Percentiles rank a stretch among this genome's conserved stretches.
These are phyloP conservation scores for Bombus sylvicola DNA, from an alignment of 1,140 invertebrate species.

Conservation along the genomic window DNA sequence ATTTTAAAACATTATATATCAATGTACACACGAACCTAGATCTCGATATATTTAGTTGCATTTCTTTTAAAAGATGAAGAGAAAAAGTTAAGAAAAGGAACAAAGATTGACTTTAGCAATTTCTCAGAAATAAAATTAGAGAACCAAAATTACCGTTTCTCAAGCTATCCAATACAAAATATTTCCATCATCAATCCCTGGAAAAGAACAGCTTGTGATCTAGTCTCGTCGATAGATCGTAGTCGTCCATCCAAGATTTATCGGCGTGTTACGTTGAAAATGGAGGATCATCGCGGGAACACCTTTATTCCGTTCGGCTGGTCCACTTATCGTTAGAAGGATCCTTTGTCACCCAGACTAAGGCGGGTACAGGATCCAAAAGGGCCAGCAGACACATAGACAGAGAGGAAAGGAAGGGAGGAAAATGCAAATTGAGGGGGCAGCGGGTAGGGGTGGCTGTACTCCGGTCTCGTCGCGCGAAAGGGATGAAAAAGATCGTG, in stretches of 20 bases:
- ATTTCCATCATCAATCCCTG: background rate
- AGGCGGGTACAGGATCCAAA: background rate
- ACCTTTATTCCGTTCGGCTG: conserved; percentile 53
- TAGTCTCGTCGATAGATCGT: conserved; percentile 45
- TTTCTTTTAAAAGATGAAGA: background rate
- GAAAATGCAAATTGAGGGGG: conserved; percentile 62
- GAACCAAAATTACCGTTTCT: background rate
- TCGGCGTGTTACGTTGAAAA: conserved; percentile 44
- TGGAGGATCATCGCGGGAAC: conserved; percentile 52
- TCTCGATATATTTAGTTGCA: background rate
- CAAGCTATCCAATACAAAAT: background rate
- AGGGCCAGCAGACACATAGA: background rate
- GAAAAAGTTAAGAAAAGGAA: background rate
- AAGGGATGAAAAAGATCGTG: conserved; percentile 49
- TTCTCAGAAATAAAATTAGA: background rate
- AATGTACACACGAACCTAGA: too few species aligned
- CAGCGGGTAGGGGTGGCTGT: background rate
- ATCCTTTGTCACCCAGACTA: conserved; percentile 54
- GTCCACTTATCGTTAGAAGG: conserved; percentile 55
- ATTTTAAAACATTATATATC: too few species aligned
- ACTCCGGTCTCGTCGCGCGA: conserved; percentile 10
- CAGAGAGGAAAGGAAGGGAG: background rate
- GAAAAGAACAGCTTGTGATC: conserved; percentile 12
- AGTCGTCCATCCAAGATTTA: conserved; percentile 59
- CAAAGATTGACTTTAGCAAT: background rate